Conservation (phyloP, 2,113 vertebrate species). For the Turdus rufiventris region DNA sequence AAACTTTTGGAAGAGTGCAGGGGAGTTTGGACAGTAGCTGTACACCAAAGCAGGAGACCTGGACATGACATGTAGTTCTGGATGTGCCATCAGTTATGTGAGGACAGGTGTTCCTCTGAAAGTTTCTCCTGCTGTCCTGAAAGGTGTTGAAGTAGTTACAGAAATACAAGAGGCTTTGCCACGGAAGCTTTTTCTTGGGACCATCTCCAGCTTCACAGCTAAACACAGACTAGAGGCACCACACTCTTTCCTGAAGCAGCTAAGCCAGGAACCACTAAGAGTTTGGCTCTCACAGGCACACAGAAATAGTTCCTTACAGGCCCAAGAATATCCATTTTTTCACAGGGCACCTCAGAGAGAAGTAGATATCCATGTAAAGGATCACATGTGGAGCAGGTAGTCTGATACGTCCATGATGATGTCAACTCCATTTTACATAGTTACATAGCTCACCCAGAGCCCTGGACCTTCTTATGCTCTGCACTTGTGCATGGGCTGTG, state of each 20-base stretch:
- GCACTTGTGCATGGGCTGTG: background rate
- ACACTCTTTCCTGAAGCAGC: background rate
- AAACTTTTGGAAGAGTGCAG: background rate
- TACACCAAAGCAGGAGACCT: background rate
- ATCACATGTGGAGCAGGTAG: rapidly evolving
- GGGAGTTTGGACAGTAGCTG: background rate
- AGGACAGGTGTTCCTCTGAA: background rate
- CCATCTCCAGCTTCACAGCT: background rate
- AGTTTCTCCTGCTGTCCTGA: background rate
- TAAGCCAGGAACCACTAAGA: background rate
- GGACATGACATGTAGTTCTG: background rate
- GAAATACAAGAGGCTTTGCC: background rate
- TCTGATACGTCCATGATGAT: too few relatives aligned
- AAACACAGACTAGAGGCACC: background rate
- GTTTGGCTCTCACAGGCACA: background rate
- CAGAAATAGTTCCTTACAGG: background rate
- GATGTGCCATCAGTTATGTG: background rate
- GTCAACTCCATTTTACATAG: background rate
- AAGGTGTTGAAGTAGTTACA: background rate
- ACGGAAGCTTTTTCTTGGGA: background rate
- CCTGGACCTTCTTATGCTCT: background rate
- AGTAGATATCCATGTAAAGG: background rate
- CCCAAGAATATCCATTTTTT: background rate
- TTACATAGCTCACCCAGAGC: background rate
- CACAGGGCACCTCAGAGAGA: background rate